Percentiles rank a stretch among this genome's conserved stretches.
These are phyloP conservation scores for Anastrepha ludens DNA, from an alignment of 1,140 invertebrate species.

Conservation along the genomic window DNA sequence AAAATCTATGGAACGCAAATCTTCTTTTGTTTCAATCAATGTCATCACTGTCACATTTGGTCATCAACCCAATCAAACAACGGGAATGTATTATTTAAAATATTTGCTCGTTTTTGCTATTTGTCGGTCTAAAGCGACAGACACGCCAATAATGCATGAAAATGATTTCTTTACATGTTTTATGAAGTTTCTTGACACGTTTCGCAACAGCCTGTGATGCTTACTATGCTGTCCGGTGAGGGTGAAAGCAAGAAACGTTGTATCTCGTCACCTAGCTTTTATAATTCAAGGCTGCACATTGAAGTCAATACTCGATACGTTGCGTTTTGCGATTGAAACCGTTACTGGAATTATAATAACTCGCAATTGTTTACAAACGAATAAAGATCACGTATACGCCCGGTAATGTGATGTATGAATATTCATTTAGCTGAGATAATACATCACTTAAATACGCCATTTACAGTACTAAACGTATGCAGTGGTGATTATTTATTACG, in stretches of 20 bases:
- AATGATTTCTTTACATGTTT: background rate
- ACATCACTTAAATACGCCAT: background rate
- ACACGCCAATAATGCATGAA: background rate
- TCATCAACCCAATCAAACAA: too few species aligned
- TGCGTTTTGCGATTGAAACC: background rate
- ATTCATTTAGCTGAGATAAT: background rate
- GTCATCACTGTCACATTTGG: too few species aligned
- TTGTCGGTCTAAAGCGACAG: background rate
- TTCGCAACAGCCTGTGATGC: background rate
- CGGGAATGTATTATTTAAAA: background rate
- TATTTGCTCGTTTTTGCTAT: background rate
- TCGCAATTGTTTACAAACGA: background rate
- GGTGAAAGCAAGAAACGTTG: too few species aligned
- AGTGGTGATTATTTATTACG: too few species aligned
- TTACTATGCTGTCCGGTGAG: too few species aligned
- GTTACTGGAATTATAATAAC: background rate
- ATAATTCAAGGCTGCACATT: background rate
- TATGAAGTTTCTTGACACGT: background rate
- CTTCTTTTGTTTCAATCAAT: too few species aligned
- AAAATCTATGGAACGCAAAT: too few species aligned
- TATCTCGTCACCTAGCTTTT: background rate
- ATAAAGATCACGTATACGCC: conserved; percentile 9
- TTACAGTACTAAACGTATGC: too few species aligned
- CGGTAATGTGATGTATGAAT: background rate
- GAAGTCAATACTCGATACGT: background rate